phyloP scores from a whole-genome alignment of 2,113 vertebrate species.

The Coreoperca whiteheadi region DNA sequence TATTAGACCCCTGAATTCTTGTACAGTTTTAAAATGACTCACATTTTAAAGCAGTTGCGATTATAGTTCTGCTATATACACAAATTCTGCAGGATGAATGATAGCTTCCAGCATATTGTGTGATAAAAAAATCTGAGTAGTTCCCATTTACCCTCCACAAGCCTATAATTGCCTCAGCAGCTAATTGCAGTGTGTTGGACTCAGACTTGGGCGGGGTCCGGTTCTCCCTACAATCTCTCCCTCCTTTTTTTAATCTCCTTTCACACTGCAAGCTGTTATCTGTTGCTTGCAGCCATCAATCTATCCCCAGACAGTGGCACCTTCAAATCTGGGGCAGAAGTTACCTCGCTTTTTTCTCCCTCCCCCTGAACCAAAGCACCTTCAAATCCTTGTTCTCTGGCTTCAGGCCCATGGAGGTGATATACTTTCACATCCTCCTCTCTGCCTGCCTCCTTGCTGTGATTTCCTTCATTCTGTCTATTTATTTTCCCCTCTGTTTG shows the following conservation, averaged over 20 bases:
- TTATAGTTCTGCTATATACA: constrained; percentile 25
- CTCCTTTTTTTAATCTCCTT: constrained; percentile 69
- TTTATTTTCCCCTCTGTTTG: background rate
- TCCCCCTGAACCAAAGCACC: constrained; percentile 36
- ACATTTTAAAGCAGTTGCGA: background rate
- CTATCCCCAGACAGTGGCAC: constrained; percentile 72
- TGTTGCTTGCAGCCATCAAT: constrained; percentile 74
- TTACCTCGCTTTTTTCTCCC: constrained; percentile 50
- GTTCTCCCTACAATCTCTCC: constrained; percentile 65
- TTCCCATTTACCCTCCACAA: constrained; percentile 53
- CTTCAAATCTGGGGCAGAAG: constrained; percentile 73
- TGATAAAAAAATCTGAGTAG: constrained; percentile 42
- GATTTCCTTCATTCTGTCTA: background rate
- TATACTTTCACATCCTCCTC: background rate
- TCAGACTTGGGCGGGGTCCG: constrained; percentile 60
- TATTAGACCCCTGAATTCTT: background rate
- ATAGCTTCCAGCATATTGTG: constrained; percentile 30
- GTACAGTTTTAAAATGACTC: constrained; percentile 6
- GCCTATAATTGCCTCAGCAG: constrained; percentile 70
- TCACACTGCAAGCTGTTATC: constrained; percentile 72
- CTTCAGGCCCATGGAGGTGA: constrained; percentile 24
- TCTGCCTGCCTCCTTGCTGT: constrained; percentile 12
- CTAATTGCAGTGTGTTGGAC: constrained; percentile 67
- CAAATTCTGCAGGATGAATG: constrained; percentile 23
- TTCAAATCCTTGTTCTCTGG: constrained; percentile 40